phyloP scores from a whole-genome alignment of 1,140 invertebrate genomes.

The Orius insidiosus region DNA sequence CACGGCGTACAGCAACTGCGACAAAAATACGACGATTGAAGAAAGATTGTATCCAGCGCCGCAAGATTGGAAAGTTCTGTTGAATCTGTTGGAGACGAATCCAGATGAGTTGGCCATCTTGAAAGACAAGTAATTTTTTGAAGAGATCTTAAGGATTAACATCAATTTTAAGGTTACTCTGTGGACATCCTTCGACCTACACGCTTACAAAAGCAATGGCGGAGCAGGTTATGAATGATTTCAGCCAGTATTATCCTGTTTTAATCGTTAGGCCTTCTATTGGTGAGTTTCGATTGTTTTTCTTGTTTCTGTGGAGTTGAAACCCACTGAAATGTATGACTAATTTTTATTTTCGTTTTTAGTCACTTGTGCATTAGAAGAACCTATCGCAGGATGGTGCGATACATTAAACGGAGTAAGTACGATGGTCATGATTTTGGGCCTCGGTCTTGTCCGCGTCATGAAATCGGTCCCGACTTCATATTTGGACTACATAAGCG shows the following conservation, averaged over 20 bases:
- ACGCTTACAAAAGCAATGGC: slow-evolving; percentile 2
- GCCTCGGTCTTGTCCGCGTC: not conserved
- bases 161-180: not conserved
- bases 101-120: not conserved
- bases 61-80: slow-evolving; percentile 2
- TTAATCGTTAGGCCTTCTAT: slow-evolving; percentile 3
- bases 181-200: slow-evolving; percentile 5
- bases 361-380: not conserved
- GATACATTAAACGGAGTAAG: not conserved
- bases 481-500: slow-evolving; percentile 5
- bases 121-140: slow-evolving; percentile 1
- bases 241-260: not conserved
- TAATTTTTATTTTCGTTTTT: too few relatives aligned
- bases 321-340: too few relatives aligned
- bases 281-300: too few relatives aligned
- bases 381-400: slow-evolving; percentile 1
- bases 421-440: not conserved
- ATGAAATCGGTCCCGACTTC: not conserved
- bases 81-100: not conserved
- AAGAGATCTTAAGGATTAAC: not conserved
- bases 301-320: too few relatives aligned
- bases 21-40: not conserved
- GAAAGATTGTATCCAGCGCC: not conserved
- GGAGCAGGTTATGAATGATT: not conserved
- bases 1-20: not conserved